A percentile compares a stretch with the other conserved stretches of the same genome.
These are phyloP conservation scores for Myripristis murdjan DNA, from an alignment of 2,797 vertebrate genomes.

Conservation along the genomic window DNA sequence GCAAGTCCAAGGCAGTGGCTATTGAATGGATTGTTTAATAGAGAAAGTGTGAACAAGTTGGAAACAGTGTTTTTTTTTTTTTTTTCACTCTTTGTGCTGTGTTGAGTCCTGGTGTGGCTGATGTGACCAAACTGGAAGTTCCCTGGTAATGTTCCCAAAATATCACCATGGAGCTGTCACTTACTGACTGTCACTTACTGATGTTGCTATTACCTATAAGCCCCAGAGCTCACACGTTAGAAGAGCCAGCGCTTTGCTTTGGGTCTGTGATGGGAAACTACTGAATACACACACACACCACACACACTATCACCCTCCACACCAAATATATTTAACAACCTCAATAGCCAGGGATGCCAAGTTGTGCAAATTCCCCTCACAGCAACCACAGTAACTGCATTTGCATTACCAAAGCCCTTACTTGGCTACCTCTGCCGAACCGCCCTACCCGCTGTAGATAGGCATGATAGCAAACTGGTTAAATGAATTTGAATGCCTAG, in stretches of 20 bases:
- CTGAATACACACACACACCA: neutral
- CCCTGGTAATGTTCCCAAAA: conserved; percentile 13
- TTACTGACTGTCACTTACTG: conserved; percentile 36
- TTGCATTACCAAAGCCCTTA: conserved; percentile 14
- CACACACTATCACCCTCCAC: too few relatives aligned
- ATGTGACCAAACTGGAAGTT: conserved; percentile 55
- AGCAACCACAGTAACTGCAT: conserved; percentile 6
- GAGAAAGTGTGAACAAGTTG: conserved; percentile 79
- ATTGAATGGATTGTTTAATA: conserved; percentile 75
- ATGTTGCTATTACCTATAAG: conserved; percentile 14
- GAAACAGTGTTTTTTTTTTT: conserved; percentile 54
- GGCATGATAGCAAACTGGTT: neutral
- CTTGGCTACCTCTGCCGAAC: neutral
- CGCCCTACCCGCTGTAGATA: neutral
- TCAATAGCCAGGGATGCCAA: neutral
- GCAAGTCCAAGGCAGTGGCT: conserved; percentile 66
- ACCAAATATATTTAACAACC: conserved; percentile 10
- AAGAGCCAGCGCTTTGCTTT: neutral
- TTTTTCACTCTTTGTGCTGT: conserved; percentile 13
- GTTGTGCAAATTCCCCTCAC: neutral
- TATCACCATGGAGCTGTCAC: conserved; percentile 20
- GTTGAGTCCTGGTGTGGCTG: conserved; percentile 13
- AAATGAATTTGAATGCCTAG: conserved; percentile 12
- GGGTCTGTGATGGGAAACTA: neutral
- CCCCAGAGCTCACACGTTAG: conserved; percentile 36